Base-by-base conservation (phyloP, 2,888 invertebrate species). In the Cancer borealis region DNA sequence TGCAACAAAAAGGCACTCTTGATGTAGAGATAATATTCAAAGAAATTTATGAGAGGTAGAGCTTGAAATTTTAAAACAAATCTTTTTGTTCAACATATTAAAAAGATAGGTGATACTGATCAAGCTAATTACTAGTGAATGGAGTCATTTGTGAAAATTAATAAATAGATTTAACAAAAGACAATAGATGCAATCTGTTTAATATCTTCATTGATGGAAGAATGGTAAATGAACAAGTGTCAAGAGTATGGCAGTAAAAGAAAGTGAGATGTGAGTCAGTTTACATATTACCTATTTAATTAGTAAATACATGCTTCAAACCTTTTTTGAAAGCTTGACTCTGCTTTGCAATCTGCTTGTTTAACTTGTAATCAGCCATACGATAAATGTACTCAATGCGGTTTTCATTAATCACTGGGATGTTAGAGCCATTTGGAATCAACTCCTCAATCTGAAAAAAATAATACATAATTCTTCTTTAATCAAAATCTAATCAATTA, bases 311-410 rank as follows among this genome's bases (percentile, higher is more conserved):
- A 73, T 73, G 39, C 84, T 12, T 12, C 21, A 2, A 88, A 95
- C 95, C 95, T 93, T 95, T 95, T 92, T 95, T 95, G 91, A 96
- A 96, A 26, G 95, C 96, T 45, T 94, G 91, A 92, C 94, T 96
- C 93, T 95, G 96, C 54, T 95, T 94, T 49, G 95, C 95, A 96
- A 98, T 98, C 97, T 99, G 99, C 96, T 96, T 98, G 97, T 99
- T 99, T 93, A 99, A 97, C 97, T 99, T 99, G 96, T 98, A 99
- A 97, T 99, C 99, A 0, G 99, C 99, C 97, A 99, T 98, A 96
- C 99, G 97, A 96, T 99, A 99, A 96, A 99, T 98, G 96, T 99
- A 99, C 96, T 99, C 99, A 96, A 99, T 98, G 95, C 99, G 97
- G 97, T 99, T 99, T 96, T 98, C 98, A 96, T 98, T 98, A 14